A percentile compares a stretch with the other conserved stretches of the same genome.
Evolutionary conservation across 2,888 invertebrate species (phyloP).

Genomic region (Odontomyia ornata): DNA sequence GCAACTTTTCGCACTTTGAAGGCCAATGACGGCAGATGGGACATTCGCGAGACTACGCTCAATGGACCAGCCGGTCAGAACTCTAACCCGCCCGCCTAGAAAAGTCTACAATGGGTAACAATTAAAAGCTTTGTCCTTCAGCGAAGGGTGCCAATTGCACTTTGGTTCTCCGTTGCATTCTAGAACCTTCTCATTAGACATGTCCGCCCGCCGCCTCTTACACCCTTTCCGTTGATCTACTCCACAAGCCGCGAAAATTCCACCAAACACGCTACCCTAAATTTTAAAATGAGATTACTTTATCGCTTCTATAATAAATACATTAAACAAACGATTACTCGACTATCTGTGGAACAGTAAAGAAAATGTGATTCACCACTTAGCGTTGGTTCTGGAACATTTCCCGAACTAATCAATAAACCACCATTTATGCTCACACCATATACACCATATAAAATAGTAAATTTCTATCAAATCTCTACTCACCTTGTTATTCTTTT

Average conservation of each 20-base stretch:
- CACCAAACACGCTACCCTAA: not conserved
- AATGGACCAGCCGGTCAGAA: not conserved
- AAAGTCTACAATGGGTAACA: no score
- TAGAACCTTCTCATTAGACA: no score
- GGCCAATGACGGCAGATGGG: not conserved
- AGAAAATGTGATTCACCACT: conserved; percentile 20
- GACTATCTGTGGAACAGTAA: not conserved
- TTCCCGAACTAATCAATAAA: conserved; percentile 8
- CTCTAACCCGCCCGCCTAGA: not conserved
- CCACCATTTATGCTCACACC: not conserved
- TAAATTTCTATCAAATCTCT: not conserved
- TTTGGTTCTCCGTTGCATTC: no score
- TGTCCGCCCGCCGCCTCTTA: no score
- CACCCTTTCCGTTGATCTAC: not conserved
- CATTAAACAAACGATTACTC: not conserved
- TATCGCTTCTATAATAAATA: not conserved
- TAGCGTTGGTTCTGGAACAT: conserved; percentile 30
- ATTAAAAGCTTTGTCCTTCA: no score
- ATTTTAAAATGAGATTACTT: not conserved
- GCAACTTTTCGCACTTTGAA: not conserved
- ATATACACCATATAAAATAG: not conserved
- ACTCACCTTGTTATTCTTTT: conserved; percentile 20
- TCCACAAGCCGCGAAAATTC: not conserved
- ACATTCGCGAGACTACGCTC: not conserved
- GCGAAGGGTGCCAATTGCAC: no score